phyloP scores from a whole-genome alignment of 2,113 vertebrate genomes.

The Clinocottus analis region DNA sequence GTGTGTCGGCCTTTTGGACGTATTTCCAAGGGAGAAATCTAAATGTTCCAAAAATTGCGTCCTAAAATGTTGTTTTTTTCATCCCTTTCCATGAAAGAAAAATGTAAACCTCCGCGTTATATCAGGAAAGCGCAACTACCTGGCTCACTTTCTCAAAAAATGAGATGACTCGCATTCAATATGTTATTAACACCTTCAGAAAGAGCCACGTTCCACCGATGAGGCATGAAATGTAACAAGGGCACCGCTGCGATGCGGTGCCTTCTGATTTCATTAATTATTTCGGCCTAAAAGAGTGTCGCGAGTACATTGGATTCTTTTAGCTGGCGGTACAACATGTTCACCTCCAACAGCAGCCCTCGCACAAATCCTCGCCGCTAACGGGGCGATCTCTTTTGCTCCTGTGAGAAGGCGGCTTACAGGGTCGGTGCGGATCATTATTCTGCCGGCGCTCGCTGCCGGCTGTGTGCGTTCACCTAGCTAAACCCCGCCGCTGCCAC shows the following conservation, averaged over 20 bases:
- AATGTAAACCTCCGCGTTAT: no score
- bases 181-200: conserved; percentile 41
- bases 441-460: no score
- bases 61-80: conserved; percentile 28
- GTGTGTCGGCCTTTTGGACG: conserved; percentile 21
- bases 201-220: conserved; percentile 9
- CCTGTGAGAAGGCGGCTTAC: conserved; percentile 23
- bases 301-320: conserved; percentile 8
- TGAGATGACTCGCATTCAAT: conserved; percentile 25
- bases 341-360: conserved; percentile 13
- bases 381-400: conserved; percentile 26
- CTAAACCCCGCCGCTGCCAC: conserved; percentile 18
- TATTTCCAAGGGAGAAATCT: conserved; percentile 13
- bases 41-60: conserved; percentile 1
- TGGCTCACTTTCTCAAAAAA: conserved; percentile 8
- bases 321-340: not conserved
- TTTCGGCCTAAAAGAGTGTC: conserved; percentile 18
- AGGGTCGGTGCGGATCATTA: conserved; percentile 40
- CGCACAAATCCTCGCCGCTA: conserved; percentile 11
- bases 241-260: not conserved
- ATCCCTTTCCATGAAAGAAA: conserved; percentile 5
- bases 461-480: no score
- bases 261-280: not conserved
- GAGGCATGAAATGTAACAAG: conserved; percentile 27
- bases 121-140: conserved; percentile 34